Conservation (phyloP, 1,140 invertebrate species). For the Drosophila fuyamai region DNA sequence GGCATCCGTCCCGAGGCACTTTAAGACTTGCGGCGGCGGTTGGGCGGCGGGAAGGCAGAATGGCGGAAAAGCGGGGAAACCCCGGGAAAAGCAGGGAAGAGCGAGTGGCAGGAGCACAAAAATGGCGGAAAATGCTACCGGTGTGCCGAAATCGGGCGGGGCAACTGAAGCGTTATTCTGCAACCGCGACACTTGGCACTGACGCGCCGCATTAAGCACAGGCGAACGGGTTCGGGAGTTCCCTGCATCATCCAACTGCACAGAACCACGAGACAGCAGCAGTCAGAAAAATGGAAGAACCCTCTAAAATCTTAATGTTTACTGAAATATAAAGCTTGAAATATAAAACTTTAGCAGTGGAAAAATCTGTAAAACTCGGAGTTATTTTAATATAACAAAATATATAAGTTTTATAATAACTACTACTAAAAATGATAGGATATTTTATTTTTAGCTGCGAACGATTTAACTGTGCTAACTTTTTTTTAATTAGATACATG, state of each 20-base stretch:
- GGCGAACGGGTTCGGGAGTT: constrained; percentile 50
- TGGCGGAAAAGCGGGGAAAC: background rate
- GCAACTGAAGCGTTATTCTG: constrained; percentile 69
- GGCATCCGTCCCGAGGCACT: constrained; percentile 31
- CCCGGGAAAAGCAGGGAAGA: background rate
- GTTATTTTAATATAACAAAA: too few relatives aligned
- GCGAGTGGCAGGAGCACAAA: constrained; percentile 24
- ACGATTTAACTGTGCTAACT: too few relatives aligned
- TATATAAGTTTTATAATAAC: too few relatives aligned
- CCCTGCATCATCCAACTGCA: background rate
- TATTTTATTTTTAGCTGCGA: too few relatives aligned
- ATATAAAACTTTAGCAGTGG: too few relatives aligned
- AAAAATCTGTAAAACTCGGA: too few relatives aligned
- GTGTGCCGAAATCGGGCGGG: constrained; percentile 44
- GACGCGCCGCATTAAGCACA: constrained; percentile 75
- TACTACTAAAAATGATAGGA: too few relatives aligned
- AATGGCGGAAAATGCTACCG: constrained; percentile 29
- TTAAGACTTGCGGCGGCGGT: constrained; percentile 48
- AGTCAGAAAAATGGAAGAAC: background rate
- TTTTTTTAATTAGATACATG: too few relatives aligned
- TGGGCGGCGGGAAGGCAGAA: constrained; percentile 6
- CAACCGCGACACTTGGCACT: constrained; percentile 76
- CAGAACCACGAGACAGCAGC: constrained; percentile 2
- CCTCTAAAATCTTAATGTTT: too few relatives aligned
- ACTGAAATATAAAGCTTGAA: too few relatives aligned